phyloP scores from a whole-genome alignment of 2,113 vertebrate species.

The Fukomys damarensis region DNA sequence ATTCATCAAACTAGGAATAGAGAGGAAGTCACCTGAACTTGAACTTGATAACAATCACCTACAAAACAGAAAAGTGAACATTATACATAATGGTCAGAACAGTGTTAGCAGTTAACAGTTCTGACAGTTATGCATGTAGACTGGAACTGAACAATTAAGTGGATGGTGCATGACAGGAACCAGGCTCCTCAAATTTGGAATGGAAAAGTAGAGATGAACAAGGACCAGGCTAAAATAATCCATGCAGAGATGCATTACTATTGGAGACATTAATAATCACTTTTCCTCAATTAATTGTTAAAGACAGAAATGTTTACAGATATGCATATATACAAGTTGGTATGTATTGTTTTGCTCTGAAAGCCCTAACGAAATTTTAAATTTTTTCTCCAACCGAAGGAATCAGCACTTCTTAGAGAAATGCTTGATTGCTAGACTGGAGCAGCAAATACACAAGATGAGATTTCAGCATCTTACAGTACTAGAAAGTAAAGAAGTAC shows the following conservation, averaged over 20 bases:
- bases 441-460: not conserved
- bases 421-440: not conserved
- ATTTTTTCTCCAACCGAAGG: not conserved
- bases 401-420: not conserved
- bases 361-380: not conserved
- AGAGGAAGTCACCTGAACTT: not conserved
- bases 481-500: not conserved
- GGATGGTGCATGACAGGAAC: rapidly evolving
- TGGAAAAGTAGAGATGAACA: not conserved
- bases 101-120: not conserved
- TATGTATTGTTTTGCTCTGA: not conserved
- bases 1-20: not conserved
- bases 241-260: not conserved
- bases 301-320: not conserved
- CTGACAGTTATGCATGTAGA: not conserved
- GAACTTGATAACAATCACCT: not conserved
- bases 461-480: not conserved
- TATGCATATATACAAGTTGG: not conserved
- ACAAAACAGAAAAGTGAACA: not conserved
- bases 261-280: not conserved
- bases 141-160: not conserved
- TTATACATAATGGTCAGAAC: not conserved
- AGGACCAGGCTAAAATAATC: not conserved
- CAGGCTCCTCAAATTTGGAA: not conserved
- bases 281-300: not conserved